Base-by-base conservation (phyloP, 2,113 vertebrate genomes). In the Etheostoma cragini region DNA sequence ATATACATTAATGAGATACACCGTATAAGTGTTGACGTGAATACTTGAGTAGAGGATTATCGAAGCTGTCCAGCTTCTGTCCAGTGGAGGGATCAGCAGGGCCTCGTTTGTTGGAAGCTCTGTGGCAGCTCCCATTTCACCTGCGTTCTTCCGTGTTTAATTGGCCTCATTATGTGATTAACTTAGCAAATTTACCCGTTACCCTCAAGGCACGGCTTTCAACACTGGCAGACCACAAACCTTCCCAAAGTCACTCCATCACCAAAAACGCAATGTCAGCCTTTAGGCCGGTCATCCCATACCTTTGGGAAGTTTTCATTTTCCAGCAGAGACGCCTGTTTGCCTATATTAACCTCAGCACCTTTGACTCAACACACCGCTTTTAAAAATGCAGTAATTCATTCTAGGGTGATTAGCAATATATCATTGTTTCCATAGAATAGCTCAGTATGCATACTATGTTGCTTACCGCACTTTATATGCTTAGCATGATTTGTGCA, bases 91-190 rank as follows among this genome's bases (percentile, higher is more conserved):
- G 91, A 85, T 91, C 73, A 58, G 61, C 72, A 54, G 81, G 74
- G 69, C 62, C 86, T 93, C 85, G 88, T 94, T 93, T 94, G 90
- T 91, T 78, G 63, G 60, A 87, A 72, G 79, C 90, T 89, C 87
- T 47, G 87, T 87, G 91, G 92, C 93, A 91, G 91, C 92, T 92
- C 92, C 90, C 88, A 90, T 93, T 93, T 92, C 92, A 94, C 91
- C 93, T 91, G 91, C 81, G 85, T 75, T 91, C 89, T 81, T 76
- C 74, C 54, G 66, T 94, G 93, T 91, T 95, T 94, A 94, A 95
- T 94, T 94, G 92, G 91, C 92, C 93, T 95, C 93, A 94, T 95
- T 95, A 95, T 94, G 92, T 94, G 94, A 95, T 95, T 95, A 95
- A 95, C 93, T 95, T 91, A 85, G 91, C 94, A 94, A 94, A 94